Evolutionary conservation across 2,888 invertebrate species (phyloP).

Genomic region (Sycophila texana): DNA sequence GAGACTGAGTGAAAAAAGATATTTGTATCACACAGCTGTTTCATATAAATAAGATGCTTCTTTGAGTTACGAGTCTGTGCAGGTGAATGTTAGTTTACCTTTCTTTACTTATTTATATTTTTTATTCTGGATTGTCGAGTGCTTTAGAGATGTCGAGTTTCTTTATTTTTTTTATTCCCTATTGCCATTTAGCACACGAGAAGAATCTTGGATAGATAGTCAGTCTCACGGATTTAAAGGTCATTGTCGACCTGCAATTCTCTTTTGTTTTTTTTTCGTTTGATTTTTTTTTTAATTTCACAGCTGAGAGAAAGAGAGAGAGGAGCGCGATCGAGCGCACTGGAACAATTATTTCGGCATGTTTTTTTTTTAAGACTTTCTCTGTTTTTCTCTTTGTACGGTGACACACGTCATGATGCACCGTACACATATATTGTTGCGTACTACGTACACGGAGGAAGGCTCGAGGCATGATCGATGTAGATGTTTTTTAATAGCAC

Average conservation of each 20-base stretch:
- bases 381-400: conserved; percentile 42
- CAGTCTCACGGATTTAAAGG: conserved; percentile 10
- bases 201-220: background rate
- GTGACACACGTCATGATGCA: conserved; percentile 46
- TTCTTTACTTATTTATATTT: conserved; percentile 25
- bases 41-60: conserved; percentile 43
- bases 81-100: conserved; percentile 51
- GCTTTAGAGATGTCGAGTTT: conserved; percentile 35
- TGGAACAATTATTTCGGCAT: conserved; percentile 44
- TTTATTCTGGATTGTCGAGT: conserved; percentile 36
- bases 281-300: background rate
- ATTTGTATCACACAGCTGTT: conserved; percentile 45
- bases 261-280: conserved; percentile 4
- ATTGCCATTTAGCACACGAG: conserved; percentile 2
- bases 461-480: conserved; percentile 70
- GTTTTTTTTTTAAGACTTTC: conserved; percentile 43
- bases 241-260: background rate
- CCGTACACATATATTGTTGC: conserved; percentile 32
- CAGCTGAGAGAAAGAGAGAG: background rate
- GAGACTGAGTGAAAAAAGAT: background rate
- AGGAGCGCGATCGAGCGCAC: background rate
- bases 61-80: conserved; percentile 47
- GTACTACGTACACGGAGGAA: conserved; percentile 60
- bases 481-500: conserved; percentile 65
- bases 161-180: conserved; percentile 22